Evolutionary conservation across 2,797 vertebrate species (phyloP).

Genomic region (Astyanax mexicanus): DNA sequence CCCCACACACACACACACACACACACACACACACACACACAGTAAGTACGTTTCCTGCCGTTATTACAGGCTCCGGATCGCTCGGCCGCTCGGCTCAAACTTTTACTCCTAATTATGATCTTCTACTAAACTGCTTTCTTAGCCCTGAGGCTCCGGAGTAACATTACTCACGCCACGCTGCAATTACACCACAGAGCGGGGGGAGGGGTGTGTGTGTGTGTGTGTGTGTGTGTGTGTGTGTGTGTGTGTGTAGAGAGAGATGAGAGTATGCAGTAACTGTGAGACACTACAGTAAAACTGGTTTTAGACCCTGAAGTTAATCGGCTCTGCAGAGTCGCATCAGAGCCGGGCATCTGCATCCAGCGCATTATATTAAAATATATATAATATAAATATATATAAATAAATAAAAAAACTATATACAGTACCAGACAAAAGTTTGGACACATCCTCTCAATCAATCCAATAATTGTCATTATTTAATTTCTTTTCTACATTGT

Average conservation of each 20-base stretch:
- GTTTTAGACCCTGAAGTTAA: conserved; percentile 60
- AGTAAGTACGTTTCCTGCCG: conserved; percentile 32
- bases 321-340: conserved; percentile 61
- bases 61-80: conserved; percentile 11
- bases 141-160: conserved; percentile 53
- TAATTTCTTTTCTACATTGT: too few relatives aligned
- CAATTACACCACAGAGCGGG: conserved; percentile 53
- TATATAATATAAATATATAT: too few relatives aligned
- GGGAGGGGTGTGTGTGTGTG: too few relatives aligned
- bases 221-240: too few relatives aligned
- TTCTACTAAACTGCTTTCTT: conserved; percentile 56
- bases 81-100: conserved; percentile 24
- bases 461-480: too few relatives aligned
- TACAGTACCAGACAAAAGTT: too few relatives aligned
- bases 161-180: conserved; percentile 65
- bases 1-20: conserved; percentile 11
- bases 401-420: too few relatives aligned
- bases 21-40: conserved; percentile 12
- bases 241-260: too few relatives aligned
- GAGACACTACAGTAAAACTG: conserved; percentile 47
- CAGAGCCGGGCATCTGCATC: conserved; percentile 51
- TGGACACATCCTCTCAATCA: too few relatives aligned
- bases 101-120: conserved; percentile 61
- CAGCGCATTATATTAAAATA: too few relatives aligned
- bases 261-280: conserved; percentile 27